phyloP scores from a whole-genome alignment of 2,797 vertebrate genomes.

The Anas bernieri region DNA sequence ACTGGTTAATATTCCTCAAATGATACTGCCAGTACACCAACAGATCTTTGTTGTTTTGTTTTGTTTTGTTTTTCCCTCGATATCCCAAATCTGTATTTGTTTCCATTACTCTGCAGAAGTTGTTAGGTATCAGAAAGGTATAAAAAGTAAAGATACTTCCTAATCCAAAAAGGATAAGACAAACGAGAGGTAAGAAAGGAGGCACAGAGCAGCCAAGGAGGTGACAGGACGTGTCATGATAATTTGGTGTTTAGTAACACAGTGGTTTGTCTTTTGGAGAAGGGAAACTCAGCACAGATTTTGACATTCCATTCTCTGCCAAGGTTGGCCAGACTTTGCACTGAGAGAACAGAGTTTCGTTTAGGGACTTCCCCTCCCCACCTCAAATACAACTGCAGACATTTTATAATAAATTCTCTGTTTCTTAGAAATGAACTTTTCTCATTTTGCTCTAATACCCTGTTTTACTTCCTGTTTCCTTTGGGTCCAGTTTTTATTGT shows the following conservation, averaged over 20 bases:
- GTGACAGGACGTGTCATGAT: background rate
- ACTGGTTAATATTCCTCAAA: background rate
- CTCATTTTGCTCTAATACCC: conserved; percentile 24
- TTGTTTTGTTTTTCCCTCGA: too few relatives aligned
- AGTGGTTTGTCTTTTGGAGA: background rate
- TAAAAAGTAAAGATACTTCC: background rate
- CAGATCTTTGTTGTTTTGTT: background rate
- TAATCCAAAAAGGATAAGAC: background rate
- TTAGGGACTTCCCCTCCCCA: background rate
- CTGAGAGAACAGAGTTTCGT: background rate
- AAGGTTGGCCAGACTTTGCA: background rate
- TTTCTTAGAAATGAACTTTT: conserved; percentile 50
- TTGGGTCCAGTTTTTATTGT: conserved; percentile 24
- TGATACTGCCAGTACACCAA: background rate
- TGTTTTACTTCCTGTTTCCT: conserved; percentile 53
- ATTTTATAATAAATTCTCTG: conserved; percentile 1
- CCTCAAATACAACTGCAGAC: background rate
- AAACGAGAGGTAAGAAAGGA: background rate
- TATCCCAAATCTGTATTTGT: background rate
- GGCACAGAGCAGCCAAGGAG: fast-evolving
- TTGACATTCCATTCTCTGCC: background rate
- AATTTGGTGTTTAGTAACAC: background rate
- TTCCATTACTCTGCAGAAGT: background rate
- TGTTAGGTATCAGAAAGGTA: background rate
- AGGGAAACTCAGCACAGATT: background rate